Conservation (phyloP, 1,140 invertebrate genomes). For the Pinna nobilis region DNA sequence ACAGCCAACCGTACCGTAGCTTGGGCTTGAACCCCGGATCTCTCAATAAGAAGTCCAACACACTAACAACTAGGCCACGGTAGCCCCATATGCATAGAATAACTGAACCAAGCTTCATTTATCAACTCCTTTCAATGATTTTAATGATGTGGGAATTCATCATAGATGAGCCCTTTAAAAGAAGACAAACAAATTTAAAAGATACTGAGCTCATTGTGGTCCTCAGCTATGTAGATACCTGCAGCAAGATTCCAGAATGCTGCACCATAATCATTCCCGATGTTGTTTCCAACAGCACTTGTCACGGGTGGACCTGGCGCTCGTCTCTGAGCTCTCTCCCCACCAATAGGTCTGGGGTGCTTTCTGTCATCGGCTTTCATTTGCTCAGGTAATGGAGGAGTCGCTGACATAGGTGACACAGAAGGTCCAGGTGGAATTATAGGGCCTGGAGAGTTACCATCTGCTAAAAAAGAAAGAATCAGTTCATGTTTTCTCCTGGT, state of each 20-base stretch:
- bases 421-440: slow-evolving; percentile 49
- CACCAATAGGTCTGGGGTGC: slow-evolving; percentile 43
- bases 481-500: neutral
- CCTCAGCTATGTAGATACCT: slow-evolving; percentile 11
- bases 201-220: too few relatives aligned
- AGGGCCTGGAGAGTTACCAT: slow-evolving; percentile 49
- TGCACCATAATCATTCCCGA: slow-evolving; percentile 39
- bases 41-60: too few relatives aligned
- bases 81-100: too few relatives aligned
- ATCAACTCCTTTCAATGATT: neutral
- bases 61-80: too few relatives aligned
- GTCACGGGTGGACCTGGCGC: slow-evolving; percentile 33
- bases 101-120: neutral
- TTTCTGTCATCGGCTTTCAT: slow-evolving; percentile 48
- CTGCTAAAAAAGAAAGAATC: slow-evolving; percentile 20
- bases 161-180: neutral
- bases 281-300: slow-evolving; percentile 12
- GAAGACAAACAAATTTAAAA: too few relatives aligned
- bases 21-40: too few relatives aligned
- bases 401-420: slow-evolving; percentile 52
- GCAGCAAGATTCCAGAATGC: slow-evolving; percentile 54
- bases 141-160: neutral
- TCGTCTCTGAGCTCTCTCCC: slow-evolving; percentile 58
- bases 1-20: too few relatives aligned
- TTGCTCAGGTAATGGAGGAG: slow-evolving; percentile 51